phyloP scores from a whole-genome alignment of 2,113 vertebrate species.

The Henicopernis longicauda region DNA sequence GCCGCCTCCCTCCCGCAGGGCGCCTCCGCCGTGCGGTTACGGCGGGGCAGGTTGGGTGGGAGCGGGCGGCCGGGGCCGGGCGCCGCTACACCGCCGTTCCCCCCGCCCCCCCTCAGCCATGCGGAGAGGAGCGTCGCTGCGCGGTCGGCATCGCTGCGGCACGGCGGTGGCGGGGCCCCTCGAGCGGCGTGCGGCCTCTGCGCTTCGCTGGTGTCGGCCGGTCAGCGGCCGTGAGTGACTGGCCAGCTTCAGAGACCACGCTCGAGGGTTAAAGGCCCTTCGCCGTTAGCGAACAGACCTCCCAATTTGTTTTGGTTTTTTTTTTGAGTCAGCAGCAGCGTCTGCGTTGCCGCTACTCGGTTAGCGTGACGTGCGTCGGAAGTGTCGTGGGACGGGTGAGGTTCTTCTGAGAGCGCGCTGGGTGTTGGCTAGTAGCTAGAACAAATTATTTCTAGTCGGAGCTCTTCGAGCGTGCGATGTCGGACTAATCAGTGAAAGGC shows the following conservation, averaged over 20 bases:
- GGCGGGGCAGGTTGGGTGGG: neutral
- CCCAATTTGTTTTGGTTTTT: too few species aligned
- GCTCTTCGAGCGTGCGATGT: too few species aligned
- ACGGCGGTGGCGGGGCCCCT: neutral
- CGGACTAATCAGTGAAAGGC: fast-evolving
- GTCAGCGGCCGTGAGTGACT: neutral
- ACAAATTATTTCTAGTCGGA: fast-evolving
- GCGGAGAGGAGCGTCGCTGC: neutral
- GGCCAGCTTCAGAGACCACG: neutral
- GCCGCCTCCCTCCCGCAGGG: neutral
- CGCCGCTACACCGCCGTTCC: neutral
- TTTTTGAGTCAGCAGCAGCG: neutral
- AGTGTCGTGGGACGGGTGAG: fast-evolving
- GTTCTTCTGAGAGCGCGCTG: fast-evolving
- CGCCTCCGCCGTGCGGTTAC: neutral
- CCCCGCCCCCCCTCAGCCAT: too few species aligned
- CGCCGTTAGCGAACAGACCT: fast-evolving
- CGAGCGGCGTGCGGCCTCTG: neutral
- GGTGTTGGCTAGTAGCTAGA: fast-evolving
- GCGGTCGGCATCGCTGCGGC: neutral
- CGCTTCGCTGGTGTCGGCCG: neutral
- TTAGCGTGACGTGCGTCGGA: fast-evolving
- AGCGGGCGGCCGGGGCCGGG: neutral
- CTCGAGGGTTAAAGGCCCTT: neutral
- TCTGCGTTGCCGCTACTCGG: fast-evolving